A percentile compares a stretch with the other conserved stretches of the same genome.
Conservation (phyloP, 1,140 invertebrate species). For the Sesamia nonagrioides region DNA sequence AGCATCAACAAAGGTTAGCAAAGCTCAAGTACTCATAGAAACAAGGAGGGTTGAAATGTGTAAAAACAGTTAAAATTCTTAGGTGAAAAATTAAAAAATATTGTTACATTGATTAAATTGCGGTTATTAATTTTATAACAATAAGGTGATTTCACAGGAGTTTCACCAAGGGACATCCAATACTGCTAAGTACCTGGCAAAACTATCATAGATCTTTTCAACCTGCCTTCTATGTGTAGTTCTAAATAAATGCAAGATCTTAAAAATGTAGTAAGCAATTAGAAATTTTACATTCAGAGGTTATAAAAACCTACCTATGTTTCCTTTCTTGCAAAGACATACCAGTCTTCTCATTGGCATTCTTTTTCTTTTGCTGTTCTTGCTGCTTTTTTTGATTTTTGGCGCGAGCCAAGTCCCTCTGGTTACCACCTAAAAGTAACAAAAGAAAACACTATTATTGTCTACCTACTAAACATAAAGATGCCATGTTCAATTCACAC, state of each 20-base stretch:
- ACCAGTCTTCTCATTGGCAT: constrained; percentile 90
- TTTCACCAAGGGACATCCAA: too few relatives aligned
- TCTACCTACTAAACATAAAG: not conserved
- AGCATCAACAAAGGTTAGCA: too few relatives aligned
- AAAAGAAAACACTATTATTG: not conserved
- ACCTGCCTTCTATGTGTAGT: not conserved
- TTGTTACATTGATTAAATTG: too few relatives aligned
- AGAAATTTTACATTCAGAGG: not conserved
- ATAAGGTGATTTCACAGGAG: too few relatives aligned
- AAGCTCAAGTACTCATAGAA: too few relatives aligned
- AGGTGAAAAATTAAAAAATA: too few relatives aligned
- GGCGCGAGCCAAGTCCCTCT: constrained; percentile 94
- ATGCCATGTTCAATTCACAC: not conserved
- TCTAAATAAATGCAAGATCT: not conserved
- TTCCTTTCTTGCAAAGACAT: constrained; percentile 93
- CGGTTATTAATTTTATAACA: too few relatives aligned
- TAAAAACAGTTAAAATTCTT: too few relatives aligned
- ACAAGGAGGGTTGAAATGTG: too few relatives aligned
- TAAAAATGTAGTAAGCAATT: not conserved
- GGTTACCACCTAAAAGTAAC: constrained; percentile 94
- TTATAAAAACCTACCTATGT: constrained; percentile 89
- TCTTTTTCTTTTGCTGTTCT: constrained; percentile 91
- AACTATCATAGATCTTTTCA: too few relatives aligned
- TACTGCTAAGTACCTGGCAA: too few relatives aligned
- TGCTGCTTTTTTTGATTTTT: constrained; percentile 94